These are phyloP conservation scores for Telmatochromis brachygnathus DNA, from an alignment of 2,113 vertebrate species.

Conservation along the genomic window DNA sequence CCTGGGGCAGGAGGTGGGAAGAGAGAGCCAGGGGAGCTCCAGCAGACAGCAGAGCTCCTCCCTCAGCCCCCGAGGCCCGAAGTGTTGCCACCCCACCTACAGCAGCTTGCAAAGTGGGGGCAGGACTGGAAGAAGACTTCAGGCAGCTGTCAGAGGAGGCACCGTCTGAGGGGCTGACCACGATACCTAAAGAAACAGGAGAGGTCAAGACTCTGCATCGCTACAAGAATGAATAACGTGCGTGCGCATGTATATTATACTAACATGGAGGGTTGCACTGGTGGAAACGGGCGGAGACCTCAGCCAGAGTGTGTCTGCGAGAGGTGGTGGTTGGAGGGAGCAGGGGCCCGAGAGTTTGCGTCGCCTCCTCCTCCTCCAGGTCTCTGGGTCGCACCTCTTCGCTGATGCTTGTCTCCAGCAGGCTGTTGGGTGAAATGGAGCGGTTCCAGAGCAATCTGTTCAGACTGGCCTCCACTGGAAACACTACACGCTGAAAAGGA, in stretches of 20 bases:
- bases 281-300: constrained; percentile 84
- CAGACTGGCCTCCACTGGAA: constrained; percentile 79
- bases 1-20: constrained; percentile 80
- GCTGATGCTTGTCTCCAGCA: constrained; percentile 83
- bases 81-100: constrained; percentile 68
- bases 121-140: constrained; percentile 73
- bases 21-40: constrained; percentile 77
- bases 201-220: background rate
- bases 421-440: constrained; percentile 83
- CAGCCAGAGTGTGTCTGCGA: constrained; percentile 88
- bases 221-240: background rate
- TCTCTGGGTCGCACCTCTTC: constrained; percentile 82
- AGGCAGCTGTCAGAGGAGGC: constrained; percentile 90
- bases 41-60: constrained; percentile 61
- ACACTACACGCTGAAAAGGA: constrained; percentile 77
- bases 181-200: constrained; percentile 72
- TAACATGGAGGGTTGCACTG: constrained; percentile 85
- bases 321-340: constrained; percentile 72
- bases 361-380: constrained; percentile 78
- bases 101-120: constrained; percentile 41
- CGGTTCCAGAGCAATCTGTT: constrained; percentile 78
- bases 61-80: constrained; percentile 64
- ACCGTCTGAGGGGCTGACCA: constrained; percentile 80
- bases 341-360: constrained; percentile 58
- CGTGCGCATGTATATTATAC: constrained; percentile 12